Conservation (phyloP, 2,797 vertebrate species). For the Pygocentrus nattereri region DNA sequence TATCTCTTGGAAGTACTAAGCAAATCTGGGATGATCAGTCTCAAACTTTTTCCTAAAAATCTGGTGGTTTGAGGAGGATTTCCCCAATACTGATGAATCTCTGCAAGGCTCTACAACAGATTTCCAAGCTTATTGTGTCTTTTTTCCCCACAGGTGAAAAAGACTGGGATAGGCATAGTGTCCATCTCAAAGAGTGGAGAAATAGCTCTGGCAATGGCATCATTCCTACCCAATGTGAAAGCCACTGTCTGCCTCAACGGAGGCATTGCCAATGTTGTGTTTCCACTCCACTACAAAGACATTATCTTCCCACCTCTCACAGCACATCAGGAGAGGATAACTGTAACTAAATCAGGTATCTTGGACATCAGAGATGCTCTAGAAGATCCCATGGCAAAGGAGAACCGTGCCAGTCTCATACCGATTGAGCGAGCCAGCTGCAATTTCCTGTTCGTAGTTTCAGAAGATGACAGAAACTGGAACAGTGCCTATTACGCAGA, state of each 20-base stretch:
- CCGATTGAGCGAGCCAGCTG: too few species aligned
- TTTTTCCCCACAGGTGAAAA: constrained; percentile 78
- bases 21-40: too few species aligned
- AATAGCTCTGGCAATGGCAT: constrained; percentile 84
- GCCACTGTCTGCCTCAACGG: constrained; percentile 83
- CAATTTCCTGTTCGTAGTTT: constrained; percentile 72
- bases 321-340: constrained; percentile 53
- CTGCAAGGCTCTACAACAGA: too few species aligned
- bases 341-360: constrained; percentile 71
- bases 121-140: too few species aligned
- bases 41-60: too few species aligned
- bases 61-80: too few species aligned
- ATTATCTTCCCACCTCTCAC: constrained; percentile 75
- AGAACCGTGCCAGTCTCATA: constrained; percentile 69
- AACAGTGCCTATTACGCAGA: constrained; percentile 82
- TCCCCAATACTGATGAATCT: too few species aligned
- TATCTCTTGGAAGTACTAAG: too few species aligned
- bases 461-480: constrained; percentile 83
- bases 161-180: constrained; percentile 84
- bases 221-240: constrained; percentile 84
- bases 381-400: constrained; percentile 76
- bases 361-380: constrained; percentile 67
- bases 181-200: constrained; percentile 88
- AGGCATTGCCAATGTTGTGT: constrained; percentile 79
- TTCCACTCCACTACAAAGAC: constrained; percentile 80